Base-by-base conservation (phyloP, 2,797 vertebrate species). In the Antrozous pallidus region DNA sequence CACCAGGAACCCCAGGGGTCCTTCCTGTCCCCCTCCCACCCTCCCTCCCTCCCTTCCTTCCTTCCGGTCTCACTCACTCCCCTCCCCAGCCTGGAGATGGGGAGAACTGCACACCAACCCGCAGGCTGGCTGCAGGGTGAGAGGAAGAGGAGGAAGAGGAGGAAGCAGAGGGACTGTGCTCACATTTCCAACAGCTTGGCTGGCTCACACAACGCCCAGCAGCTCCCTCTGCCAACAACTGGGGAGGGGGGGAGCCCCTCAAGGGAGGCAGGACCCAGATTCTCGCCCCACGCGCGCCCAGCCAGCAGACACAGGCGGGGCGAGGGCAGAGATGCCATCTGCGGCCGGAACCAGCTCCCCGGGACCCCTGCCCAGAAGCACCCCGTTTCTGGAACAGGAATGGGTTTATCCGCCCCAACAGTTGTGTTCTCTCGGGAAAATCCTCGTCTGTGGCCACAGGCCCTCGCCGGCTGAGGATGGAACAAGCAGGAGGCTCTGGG, bases 161-260 rank as follows among this genome's bases (percentile, higher is more conserved):
- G 45, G 89, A 69, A 95, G 96, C 63, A 49, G 95, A 83, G 95
- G 75, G 81, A 74, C 77, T 28, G 93, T 94, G 90, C 92, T 96
- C 96, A 71, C 79, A 49, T 92, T 87, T 86, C 97, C 94, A 93
- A 65, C 69, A 77, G 83, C 7, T 8, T 12, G 40, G 84, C 13
- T 3, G 38, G 95, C 83, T 80, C 18, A 16, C 40, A 80, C 4
- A n/a, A 26, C 17, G 79, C 51, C 65, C 87, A 49, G 88, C 36
- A 82, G 92, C 63, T 91, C 87, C 84, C 56, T 33, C 65, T 63
- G 88, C 88, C 47, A 56, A 33, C 56, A 73, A 56, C 3, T 16
- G 26, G 61, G 33, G n/a, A 61, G 77, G 8, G 20, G 20, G 51
- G 20, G 20, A 51, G n/a, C 24, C 31, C 36, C 42, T 31, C 1